Conservation (phyloP, 2,113 vertebrate genomes). For the Ceyx cyanopectus region DNA sequence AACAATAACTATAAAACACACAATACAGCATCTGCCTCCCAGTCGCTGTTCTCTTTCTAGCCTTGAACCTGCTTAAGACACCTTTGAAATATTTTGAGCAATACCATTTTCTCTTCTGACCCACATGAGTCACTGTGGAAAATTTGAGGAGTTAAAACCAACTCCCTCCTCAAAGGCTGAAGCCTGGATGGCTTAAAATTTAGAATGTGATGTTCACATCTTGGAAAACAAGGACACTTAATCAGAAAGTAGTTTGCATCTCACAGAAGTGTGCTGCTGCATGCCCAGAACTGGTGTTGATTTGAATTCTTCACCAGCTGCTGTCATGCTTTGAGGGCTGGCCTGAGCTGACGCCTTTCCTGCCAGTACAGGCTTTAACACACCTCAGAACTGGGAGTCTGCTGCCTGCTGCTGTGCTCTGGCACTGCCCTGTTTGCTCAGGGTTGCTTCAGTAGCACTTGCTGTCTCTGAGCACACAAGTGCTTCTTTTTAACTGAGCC, state of each 20-base stretch:
- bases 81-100: background rate
- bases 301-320: background rate
- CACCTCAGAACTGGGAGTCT: background rate
- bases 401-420: background rate
- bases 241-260: background rate
- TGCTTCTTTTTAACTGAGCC: background rate
- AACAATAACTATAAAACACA: constrained; percentile 7
- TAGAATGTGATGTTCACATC: background rate
- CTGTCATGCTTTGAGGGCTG: background rate
- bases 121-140: background rate
- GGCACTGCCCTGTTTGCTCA: background rate
- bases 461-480: background rate
- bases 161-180: background rate
- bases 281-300: background rate
- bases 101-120: background rate
- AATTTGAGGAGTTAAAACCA: background rate
- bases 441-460: background rate
- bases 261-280: background rate
- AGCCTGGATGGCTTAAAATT: background rate
- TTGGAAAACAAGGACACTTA: background rate
- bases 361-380: background rate
- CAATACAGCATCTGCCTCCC: background rate
- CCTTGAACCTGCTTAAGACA: constrained; percentile 13
- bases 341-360: fast-evolving
- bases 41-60: background rate